Conservation (phyloP, 2,113 vertebrate species). For the Onychostoma macrolepis region DNA sequence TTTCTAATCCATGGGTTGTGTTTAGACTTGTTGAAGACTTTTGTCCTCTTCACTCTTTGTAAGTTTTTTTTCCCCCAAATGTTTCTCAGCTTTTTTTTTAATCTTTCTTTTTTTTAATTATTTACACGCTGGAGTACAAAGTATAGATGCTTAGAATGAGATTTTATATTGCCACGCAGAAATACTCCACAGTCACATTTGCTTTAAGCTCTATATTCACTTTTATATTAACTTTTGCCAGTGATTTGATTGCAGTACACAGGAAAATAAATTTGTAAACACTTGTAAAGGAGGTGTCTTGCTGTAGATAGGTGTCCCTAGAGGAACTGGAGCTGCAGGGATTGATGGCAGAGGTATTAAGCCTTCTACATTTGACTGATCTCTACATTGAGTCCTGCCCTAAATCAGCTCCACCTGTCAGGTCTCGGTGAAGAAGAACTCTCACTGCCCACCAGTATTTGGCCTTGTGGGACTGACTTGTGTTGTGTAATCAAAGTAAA, state of each 20-base stretch:
- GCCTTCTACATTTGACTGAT: conserved; percentile 44
- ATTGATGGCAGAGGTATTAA: conserved; percentile 55
- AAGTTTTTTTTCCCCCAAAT: not conserved
- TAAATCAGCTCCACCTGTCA: conserved; percentile 46
- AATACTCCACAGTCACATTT: not conserved
- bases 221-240: not conserved
- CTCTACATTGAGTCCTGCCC: conserved; percentile 29
- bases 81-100: not conserved
- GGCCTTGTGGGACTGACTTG: not conserved
- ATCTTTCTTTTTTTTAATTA: not conserved
- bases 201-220: not conserved
- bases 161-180: not conserved
- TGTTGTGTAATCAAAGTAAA: not conserved
- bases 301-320: conserved; percentile 26
- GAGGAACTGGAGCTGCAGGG: conserved; percentile 3
- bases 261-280: not conserved
- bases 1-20: conserved; percentile 16
- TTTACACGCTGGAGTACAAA: not conserved
- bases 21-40: not conserved
- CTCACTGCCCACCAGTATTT: not conserved
- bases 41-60: not conserved
- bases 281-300: not conserved
- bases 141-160: not conserved
- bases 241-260: not conserved
- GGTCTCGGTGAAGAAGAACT: not conserved